Conservation (phyloP, 2,888 invertebrate species). For the Archaeoteleia sp. region DNA sequence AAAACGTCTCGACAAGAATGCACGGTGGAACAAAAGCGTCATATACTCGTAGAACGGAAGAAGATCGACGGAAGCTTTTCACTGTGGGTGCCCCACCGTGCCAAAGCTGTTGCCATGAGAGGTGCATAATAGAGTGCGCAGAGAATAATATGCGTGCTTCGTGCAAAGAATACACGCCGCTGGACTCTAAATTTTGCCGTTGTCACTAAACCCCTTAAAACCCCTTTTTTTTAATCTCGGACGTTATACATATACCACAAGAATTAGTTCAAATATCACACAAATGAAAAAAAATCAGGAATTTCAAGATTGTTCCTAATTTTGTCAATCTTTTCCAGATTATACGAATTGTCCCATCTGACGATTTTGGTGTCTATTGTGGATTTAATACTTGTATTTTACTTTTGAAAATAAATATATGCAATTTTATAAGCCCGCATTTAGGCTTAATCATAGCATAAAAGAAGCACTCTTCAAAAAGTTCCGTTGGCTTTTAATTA, state of each 20-base stretch:
- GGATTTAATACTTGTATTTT: too few species aligned
- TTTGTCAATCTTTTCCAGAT: too few species aligned
- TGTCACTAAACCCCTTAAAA: constrained; percentile 24
- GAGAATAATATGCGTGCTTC: constrained; percentile 49
- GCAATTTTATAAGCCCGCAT: background rate
- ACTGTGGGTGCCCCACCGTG: constrained; percentile 48
- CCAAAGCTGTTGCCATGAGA: constrained; percentile 43
- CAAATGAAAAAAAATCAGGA: constrained; percentile 1
- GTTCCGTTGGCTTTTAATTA: constrained; percentile 5
- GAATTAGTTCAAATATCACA: constrained; percentile 1
- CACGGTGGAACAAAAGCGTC: constrained; percentile 48
- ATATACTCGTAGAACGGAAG: constrained; percentile 46
- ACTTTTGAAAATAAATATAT: constrained; percentile 5
- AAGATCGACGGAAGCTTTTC: constrained; percentile 51
- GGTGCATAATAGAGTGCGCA: constrained; percentile 52
- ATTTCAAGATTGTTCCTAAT: too few species aligned
- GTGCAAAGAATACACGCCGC: constrained; percentile 52
- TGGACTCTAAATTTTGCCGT: constrained; percentile 45
- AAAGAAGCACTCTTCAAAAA: background rate
- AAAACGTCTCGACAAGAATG: constrained; percentile 41
- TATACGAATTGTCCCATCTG: background rate
- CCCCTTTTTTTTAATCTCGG: constrained; percentile 28
- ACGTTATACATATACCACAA: constrained; percentile 5
- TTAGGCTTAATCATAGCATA: too few species aligned
- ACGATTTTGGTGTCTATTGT: too few species aligned